Evolutionary conservation across 2,113 vertebrate species (phyloP).

Genomic region (Todiramphus saurophagus): DNA sequence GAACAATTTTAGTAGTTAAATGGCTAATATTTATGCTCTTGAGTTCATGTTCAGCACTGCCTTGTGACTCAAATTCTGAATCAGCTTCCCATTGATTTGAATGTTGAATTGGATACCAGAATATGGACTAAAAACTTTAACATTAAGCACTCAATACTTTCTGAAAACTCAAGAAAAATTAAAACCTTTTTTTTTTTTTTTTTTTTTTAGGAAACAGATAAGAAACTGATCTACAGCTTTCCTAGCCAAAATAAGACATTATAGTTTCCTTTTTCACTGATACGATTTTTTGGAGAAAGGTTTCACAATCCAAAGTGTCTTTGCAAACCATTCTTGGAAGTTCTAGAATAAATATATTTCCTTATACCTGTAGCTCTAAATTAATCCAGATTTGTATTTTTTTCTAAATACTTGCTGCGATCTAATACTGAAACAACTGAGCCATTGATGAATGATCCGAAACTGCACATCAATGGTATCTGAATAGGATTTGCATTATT

Average conservation of each 20-base stretch:
- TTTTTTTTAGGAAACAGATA: background rate
- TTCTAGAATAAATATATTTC: background rate
- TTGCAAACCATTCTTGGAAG: background rate
- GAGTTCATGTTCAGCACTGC: background rate
- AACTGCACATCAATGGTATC: background rate
- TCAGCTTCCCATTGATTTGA: background rate
- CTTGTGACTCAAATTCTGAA: background rate
- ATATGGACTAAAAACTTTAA: background rate
- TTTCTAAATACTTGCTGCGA: background rate
- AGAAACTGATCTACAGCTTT: background rate
- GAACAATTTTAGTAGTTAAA: background rate
- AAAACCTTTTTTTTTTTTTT: background rate
- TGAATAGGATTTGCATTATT: background rate
- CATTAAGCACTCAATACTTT: background rate
- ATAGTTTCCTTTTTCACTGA: background rate
- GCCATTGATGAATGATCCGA: background rate
- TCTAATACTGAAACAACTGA: background rate
- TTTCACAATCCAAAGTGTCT: background rate
- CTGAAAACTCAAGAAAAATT: background rate
- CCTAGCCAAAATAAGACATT: background rate
- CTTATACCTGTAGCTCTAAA: background rate
- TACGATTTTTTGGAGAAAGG: background rate
- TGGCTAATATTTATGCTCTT: background rate
- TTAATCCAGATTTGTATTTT: background rate
- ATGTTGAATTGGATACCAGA: background rate